These are phyloP conservation scores for Eudasyphora cyanicolor DNA, from an alignment of 2,888 invertebrate genomes.

Conservation along the genomic window DNA sequence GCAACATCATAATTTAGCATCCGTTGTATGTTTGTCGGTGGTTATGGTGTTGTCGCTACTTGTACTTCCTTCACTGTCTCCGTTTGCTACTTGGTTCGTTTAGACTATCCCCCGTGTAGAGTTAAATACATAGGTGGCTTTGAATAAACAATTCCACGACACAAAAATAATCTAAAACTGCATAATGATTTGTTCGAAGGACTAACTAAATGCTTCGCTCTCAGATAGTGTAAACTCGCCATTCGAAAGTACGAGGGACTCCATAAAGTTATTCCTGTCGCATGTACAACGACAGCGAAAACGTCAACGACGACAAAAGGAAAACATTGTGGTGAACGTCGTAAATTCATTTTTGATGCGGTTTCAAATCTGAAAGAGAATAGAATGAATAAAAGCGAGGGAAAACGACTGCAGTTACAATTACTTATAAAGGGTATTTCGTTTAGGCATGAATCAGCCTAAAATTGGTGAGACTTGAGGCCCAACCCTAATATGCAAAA, in stretches of 20 bases:
- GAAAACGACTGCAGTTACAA: constrained; percentile 35
- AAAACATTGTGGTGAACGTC: constrained; percentile 57
- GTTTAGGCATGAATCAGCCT: too few relatives aligned
- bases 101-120: too few relatives aligned
- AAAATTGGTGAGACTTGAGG: too few relatives aligned
- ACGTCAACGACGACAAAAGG: constrained; percentile 6
- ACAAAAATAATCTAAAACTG: too few relatives aligned
- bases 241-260: too few relatives aligned
- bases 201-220: too few relatives aligned
- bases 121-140: too few relatives aligned
- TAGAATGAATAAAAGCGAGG: constrained; percentile 19
- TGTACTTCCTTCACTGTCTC: constrained; percentile 50
- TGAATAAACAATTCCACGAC: too few relatives aligned
- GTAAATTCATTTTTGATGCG: constrained; percentile 63
- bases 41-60: constrained; percentile 19
- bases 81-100: constrained; percentile 42
- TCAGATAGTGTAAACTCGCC: too few relatives aligned
- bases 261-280: constrained; percentile 41
- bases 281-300: constrained; percentile 30
- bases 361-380: constrained; percentile 50
- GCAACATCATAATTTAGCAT: constrained; percentile 62
- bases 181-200: too few relatives aligned
- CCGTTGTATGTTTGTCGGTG: constrained; percentile 36
- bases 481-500: too few relatives aligned
- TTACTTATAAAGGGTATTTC: constrained; percentile 39